Evolutionary conservation across 2,888 invertebrate species (phyloP).

Genomic region (Dryocosmus kuriphilus): DNA sequence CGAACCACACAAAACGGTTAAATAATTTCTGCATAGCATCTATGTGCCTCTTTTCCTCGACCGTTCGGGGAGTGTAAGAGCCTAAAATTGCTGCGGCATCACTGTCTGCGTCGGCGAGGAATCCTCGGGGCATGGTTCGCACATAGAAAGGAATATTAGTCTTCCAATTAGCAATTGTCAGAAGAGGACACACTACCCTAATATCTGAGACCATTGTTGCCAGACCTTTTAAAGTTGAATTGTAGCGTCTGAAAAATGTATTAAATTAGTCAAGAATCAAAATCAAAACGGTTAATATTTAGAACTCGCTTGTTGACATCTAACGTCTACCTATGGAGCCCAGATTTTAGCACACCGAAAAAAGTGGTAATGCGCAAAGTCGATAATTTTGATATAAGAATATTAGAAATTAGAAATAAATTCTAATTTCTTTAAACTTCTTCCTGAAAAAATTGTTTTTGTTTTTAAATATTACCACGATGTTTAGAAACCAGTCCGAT

Average conservation of each 20-base stretch:
- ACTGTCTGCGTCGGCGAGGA: constrained; percentile 81
- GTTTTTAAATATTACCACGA: no score
- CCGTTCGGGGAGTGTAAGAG: constrained; percentile 85
- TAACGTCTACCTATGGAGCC: no score
- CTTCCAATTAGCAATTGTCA: constrained; percentile 83
- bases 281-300: no score
- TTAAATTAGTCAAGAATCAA: background rate
- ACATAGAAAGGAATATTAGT: constrained; percentile 86
- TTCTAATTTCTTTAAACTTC: no score
- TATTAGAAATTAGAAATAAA: no score
- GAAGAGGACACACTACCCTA: constrained; percentile 88
- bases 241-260: constrained; percentile 79
- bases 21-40: constrained; percentile 90
- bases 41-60: constrained; percentile 86
- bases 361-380: no score
- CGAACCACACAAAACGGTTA: constrained; percentile 89
- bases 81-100: constrained; percentile 90
- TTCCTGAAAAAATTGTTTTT: no score
- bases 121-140: constrained; percentile 82
- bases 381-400: no score
- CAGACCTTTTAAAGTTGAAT: constrained; percentile 83
- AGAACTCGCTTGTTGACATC: no score
- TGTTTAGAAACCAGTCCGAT: no score
- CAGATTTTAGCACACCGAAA: no score
- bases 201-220: constrained; percentile 88